phyloP scores from a whole-genome alignment of 1,140 invertebrate species.

The Telenomus remus region DNA sequence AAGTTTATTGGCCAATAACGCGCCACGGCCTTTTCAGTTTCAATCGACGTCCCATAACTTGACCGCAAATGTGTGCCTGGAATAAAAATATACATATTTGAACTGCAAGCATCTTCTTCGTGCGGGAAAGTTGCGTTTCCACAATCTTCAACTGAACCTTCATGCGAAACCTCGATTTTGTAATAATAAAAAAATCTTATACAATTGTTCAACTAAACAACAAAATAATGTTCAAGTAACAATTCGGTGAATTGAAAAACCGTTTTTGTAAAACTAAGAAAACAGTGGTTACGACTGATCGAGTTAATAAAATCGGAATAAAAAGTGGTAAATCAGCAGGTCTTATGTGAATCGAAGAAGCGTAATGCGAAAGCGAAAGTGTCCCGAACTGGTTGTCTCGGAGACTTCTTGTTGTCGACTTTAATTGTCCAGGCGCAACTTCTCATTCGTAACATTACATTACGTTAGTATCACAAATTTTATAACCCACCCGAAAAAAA shows the following conservation, averaged over 20 bases:
- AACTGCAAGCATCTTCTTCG: conserved; percentile 10
- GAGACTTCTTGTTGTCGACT: conserved; percentile 19
- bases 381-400: conserved; percentile 36
- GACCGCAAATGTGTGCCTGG: conserved; percentile 2
- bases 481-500: conserved; percentile 10
- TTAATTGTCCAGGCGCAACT: conserved; percentile 30
- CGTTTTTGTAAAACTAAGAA: too few species aligned
- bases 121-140: conserved; percentile 32
- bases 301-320: conserved; percentile 11
- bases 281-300: conserved; percentile 10
- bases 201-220: too few species aligned
- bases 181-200: neutral
- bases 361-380: conserved; percentile 47
- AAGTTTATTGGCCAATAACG: conserved; percentile 24
- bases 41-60: conserved; percentile 25
- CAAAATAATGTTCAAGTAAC: too few species aligned
- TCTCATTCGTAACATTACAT: conserved; percentile 28
- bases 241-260: too few species aligned
- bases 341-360: conserved; percentile 8
- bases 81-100: conserved; percentile 18
- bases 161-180: conserved; percentile 25
- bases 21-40: neutral
- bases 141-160: conserved; percentile 12
- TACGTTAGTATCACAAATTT: conserved; percentile 33
- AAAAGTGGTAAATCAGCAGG: too few species aligned